Conservation (phyloP, 2,888 invertebrate species). For the Leptinotarsa tumamoca region DNA sequence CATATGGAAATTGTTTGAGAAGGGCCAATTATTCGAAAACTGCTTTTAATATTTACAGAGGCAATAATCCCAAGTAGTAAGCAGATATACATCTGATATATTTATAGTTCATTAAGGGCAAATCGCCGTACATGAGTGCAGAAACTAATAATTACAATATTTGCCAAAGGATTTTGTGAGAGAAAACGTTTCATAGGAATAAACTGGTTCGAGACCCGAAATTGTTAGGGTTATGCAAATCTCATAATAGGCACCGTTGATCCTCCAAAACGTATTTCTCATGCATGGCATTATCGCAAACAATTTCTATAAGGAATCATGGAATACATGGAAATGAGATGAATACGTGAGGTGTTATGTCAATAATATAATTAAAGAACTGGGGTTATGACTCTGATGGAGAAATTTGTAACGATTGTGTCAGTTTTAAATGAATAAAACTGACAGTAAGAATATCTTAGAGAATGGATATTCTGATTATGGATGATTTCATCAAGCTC, state of each 20-base stretch:
- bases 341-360: background rate
- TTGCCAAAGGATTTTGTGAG: constrained; percentile 38
- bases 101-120: constrained; percentile 45
- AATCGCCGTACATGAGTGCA: constrained; percentile 45
- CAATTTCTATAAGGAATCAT: constrained; percentile 33
- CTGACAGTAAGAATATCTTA: too few relatives aligned
- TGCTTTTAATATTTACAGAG: constrained; percentile 40
- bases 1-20: constrained; percentile 17
- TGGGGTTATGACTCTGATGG: too few relatives aligned
- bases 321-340: constrained; percentile 34
- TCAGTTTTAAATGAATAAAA: too few relatives aligned
- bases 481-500: too few relatives aligned
- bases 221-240: constrained; percentile 45
- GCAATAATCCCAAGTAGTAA: constrained; percentile 41
- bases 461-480: too few relatives aligned
- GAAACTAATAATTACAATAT: constrained; percentile 45
- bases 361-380: too few relatives aligned
- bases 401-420: too few relatives aligned
- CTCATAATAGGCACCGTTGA: constrained; percentile 35
- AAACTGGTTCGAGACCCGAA: constrained; percentile 27
- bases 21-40: constrained; percentile 30
- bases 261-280: constrained; percentile 40
- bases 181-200: constrained; percentile 21
- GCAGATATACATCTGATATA: constrained; percentile 43
- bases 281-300: constrained; percentile 42